Base-by-base conservation (phyloP, 1,140 invertebrate species). In the Acromyrmex echinatior region DNA sequence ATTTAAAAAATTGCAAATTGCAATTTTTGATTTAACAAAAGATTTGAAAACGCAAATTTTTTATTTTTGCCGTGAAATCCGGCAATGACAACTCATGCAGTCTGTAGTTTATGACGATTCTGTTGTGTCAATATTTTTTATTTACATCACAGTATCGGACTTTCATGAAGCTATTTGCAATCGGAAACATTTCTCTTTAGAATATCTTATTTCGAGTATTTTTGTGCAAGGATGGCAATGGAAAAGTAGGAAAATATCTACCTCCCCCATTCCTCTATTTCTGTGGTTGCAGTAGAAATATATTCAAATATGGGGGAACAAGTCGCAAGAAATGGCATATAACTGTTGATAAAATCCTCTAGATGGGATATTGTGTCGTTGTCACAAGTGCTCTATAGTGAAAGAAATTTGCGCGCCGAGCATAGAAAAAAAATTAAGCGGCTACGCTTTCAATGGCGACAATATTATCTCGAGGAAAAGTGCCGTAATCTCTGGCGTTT, bases 91-190 rank as follows among this genome's bases (percentile, higher is more conserved):
- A 16, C 16, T 71, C 21, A 81, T 45, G 18, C 21, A 35, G 35
- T 21, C 1, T 71, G 31, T 3, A 62, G 56, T 62, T 82, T 82
- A 62, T 25, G 45, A 25, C n/a, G 28, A 28, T 49, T 74, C 56
- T 62, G 18, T 31, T 74, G 39, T 49, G 39, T 74, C 80, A 84
- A 84, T 84, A 84, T 84, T 84, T 60, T 70, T 74, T 63, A 76
- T 84, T 84, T 76, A 25, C 56, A 14, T 12, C 21, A 14, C n/a
- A 39, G 49, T 74, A 74, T 35, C 56, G 25, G 80, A 51, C 80
- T 84, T 74, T 76, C 58, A 51, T 39, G 45, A 31, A 62, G 70
- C 28, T 74, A 74, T 84, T 84, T 76, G 80, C 80, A 84, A 76
- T 39, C 35, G 39, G 35, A 84, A 63, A 84, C 45, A 51, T 74